Evolutionary conservation across 2,113 vertebrate species (phyloP).

Genomic region (Actenoides lindsayi): DNA sequence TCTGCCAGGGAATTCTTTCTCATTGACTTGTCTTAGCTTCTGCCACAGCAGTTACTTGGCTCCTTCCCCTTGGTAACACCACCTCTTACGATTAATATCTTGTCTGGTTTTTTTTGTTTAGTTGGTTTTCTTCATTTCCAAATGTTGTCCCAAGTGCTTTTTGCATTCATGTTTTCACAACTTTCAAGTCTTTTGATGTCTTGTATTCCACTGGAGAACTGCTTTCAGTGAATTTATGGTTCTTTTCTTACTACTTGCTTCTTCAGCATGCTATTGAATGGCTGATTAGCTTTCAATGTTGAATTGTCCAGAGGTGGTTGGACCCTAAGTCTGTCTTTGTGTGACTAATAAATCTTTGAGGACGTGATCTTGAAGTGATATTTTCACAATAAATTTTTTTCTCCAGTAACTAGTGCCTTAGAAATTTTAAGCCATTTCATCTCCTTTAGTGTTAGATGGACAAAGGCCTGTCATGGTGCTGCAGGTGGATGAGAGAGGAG

Average conservation of each 20-base stretch:
- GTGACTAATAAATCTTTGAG: not conserved
- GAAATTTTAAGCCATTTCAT: not conserved
- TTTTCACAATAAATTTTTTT: not conserved
- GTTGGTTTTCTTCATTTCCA: not conserved
- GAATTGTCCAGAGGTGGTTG: not conserved
- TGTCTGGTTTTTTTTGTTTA: not conserved
- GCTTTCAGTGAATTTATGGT: not conserved
- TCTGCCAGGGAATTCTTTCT: not conserved
- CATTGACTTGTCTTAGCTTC: not conserved
- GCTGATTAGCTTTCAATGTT: not conserved
- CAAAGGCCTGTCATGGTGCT: not conserved
- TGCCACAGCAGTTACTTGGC: not conserved
- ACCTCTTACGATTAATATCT: not conserved
- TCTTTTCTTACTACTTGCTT: not conserved
- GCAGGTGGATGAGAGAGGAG: not conserved
- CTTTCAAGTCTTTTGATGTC: not conserved
- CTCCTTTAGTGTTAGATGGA: not conserved
- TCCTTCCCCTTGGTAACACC: not conserved
- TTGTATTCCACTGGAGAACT: not conserved
- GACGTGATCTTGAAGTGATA: not conserved
- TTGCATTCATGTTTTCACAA: not conserved
- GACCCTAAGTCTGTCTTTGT: not conserved
- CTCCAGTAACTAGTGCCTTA: not conserved
- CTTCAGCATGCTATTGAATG: not conserved
- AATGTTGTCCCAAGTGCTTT: not conserved